These are phyloP conservation scores for Acrobasis consociella DNA, from an alignment of 2,888 invertebrate genomes.

Conservation along the genomic window DNA sequence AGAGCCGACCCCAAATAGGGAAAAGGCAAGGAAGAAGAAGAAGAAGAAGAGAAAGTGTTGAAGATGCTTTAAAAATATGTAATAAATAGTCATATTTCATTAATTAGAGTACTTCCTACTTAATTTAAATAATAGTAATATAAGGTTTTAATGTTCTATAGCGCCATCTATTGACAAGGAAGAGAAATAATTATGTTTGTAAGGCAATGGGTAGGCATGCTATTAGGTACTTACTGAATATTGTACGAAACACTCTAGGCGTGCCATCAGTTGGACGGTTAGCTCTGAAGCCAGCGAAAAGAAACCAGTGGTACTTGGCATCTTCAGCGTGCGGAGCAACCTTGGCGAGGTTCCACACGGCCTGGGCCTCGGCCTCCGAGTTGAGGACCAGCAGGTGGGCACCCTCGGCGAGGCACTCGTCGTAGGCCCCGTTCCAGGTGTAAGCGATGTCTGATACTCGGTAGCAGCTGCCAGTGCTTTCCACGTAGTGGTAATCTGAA, in stretches of 20 bases:
- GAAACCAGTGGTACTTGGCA: constrained; percentile 28
- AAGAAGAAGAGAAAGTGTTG: no score
- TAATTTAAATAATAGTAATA: no score
- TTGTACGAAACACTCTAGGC: constrained; percentile 54
- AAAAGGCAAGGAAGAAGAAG: no score
- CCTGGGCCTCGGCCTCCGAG: constrained; percentile 48
- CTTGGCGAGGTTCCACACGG: background rate
- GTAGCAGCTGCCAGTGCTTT: constrained; percentile 60
- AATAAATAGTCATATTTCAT: no score
- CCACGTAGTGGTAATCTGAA: constrained; percentile 51
- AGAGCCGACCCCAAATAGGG: no score
- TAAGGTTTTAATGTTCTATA: no score
- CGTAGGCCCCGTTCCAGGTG: constrained; percentile 62
- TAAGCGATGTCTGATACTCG: constrained; percentile 43
- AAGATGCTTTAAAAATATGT: no score
- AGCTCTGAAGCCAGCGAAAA: constrained; percentile 59
- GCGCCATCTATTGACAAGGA: no score
- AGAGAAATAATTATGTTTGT: no score
- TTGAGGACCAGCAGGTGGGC: constrained; percentile 59
- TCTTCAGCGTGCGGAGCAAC: constrained; percentile 16
- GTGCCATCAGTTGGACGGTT: constrained; percentile 37
- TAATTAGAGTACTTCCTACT: no score
- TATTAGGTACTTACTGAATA: constrained; percentile 69
- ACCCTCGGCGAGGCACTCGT: constrained; percentile 53
- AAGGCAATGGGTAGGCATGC: no score